Conservation (phyloP, 2,888 invertebrate genomes). For the Macroteleia sp. region DNA sequence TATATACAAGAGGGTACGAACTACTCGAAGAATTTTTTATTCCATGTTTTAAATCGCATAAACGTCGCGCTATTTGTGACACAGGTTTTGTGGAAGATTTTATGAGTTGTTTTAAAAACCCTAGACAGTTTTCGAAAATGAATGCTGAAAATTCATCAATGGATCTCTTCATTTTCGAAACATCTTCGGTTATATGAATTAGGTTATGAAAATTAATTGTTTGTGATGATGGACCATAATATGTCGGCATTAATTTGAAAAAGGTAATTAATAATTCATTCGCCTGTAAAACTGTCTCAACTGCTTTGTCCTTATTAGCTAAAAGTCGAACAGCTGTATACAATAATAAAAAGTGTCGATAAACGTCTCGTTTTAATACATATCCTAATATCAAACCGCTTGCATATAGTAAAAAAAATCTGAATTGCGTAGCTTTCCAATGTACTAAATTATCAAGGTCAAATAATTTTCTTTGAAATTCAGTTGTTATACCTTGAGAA, state of each 20-base stretch:
- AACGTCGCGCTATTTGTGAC: conserved; percentile 38
- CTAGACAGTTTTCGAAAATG: conserved; percentile 45
- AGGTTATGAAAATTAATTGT: conserved; percentile 29
- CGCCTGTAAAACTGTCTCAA: background rate
- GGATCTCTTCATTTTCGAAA: conserved; percentile 13
- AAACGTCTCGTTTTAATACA: conserved; percentile 14
- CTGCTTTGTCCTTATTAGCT: background rate
- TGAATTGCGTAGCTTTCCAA: conserved; percentile 59
- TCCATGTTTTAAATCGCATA: conserved; percentile 7
- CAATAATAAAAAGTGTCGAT: conserved; percentile 60
- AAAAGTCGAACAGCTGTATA: conserved; percentile 44
- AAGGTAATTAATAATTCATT: conserved; percentile 9
- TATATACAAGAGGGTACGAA: conserved; percentile 6
- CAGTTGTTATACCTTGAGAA: conserved; percentile 50
- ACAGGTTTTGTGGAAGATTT: conserved; percentile 39
- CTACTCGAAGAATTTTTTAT: background rate
- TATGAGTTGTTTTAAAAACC: conserved; percentile 37
- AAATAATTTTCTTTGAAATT: conserved; percentile 66
- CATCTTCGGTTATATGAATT: conserved; percentile 24
- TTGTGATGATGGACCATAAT: conserved; percentile 19
- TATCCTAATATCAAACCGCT: conserved; percentile 19
- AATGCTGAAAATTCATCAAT: conserved; percentile 41
- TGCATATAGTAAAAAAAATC: conserved; percentile 26
- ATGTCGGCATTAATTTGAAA: conserved; percentile 24
- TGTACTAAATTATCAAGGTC: conserved; percentile 47